Evolutionary conservation across 2,888 invertebrate genomes (phyloP), one percentile per base, ranked within the genome.

Genomic region (Dryomyza anilis): DNA sequence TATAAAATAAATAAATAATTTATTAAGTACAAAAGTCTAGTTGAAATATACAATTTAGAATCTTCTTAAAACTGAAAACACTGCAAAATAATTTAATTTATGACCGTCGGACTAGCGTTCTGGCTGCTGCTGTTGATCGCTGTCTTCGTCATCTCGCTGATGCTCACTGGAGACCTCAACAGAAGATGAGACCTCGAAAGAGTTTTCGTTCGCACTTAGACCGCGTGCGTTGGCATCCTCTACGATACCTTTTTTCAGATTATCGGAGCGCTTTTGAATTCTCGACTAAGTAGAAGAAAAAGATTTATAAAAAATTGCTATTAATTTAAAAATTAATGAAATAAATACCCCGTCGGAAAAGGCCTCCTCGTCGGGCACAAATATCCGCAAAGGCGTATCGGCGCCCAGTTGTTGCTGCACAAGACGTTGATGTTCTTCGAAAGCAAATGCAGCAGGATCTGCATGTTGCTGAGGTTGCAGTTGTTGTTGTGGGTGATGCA

Each of bases 311-410:
- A 5, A 19, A 50, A 21, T 7, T 12, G 19, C 30, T 1, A 6
- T 12, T 12, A 53, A 3, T 8, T 12, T n/a, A 39, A 27, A 21
- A 16, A 25, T 36, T 21, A 10, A 52, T 62, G 29, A n/a, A n/a
- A n/a, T n/a, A n/a, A 66, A 70, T 69, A 80, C 79, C 70, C 74
- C 68, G 64, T 76, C 75, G 3, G 69, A 39, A 4, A 64, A 53
- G n/a, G 68, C 63, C 29, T 84, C 84, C 16, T 83, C 83, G 48
- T 86, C 85, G 1, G 86, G 86, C 14, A 86, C 84, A 72, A 85
- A 84, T 67, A 86, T 86, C 67, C 85, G 81, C 55, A 86, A 68
- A 0, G 85, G 84, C 27, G 79, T 78, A 60, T 81, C 80, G 3
- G 82, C 77, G n/a, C n/a, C n/a, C 23, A 81, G 71, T 48, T 79